Base-by-base conservation (phyloP, 2,888 invertebrate species). In the Plebejus anna region DNA sequence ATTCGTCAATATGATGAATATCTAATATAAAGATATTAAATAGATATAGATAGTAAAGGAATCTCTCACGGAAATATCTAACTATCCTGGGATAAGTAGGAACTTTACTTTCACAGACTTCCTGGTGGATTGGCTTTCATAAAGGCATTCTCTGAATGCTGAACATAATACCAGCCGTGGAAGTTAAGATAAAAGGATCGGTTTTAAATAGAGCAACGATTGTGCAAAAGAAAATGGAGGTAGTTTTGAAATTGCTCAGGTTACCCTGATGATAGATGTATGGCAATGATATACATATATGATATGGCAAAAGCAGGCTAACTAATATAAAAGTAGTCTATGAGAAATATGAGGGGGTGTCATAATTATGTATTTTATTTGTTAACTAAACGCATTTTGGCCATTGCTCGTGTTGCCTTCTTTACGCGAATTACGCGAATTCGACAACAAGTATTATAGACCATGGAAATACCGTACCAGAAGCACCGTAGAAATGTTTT, bases 121-220 rank as follows among this genome's bases (percentile, higher is more conserved):
- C 71, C 9, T 42, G 9, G 42, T 71, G 22, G 71, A 42, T 71
- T 71, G 42, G 71, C 71, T 71, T 71, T 71, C 71, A 71, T 71
- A 71, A 71, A 71, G 42, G 42, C 7, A 71, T 71, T 71, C 42
- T 71, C 42, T 11, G 71, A 42, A 42, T 71, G 71, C 71, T 22
- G 4, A 70, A 36, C 32, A 42, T 71, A 42, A 42, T 42, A 38
- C 71, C 13, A 71, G 38, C n/a, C 70, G 7, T n/a, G 42, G 66
- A 66, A 66, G 66, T 66, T 66, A 66, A 66, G 66, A 66, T 66
- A 66, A 36, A 66, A 66, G 66, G 66, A 32, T 66, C 4, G 13
- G 66, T 28, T 66, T 66, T 36, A 28, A 22, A 61, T 22, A 61
- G 66, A 32, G 66, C 59, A 61, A 61, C 22, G 32, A 32, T 11